A percentile compares a stretch with the other conserved stretches of the same genome.
phyloP scores from a whole-genome alignment of 2,888 invertebrate genomes.

The Patella ulyssiponensis region DNA sequence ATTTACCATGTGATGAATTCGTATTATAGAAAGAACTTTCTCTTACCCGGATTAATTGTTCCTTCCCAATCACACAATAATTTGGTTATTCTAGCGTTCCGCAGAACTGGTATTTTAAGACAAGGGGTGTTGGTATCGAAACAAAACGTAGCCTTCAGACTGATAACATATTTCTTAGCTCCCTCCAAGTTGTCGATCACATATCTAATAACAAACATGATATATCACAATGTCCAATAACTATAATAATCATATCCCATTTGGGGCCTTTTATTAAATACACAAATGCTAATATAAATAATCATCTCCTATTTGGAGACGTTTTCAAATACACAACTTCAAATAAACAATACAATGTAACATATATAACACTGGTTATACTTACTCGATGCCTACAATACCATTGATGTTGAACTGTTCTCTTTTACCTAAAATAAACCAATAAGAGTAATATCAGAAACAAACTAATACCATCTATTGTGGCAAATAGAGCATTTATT shows the following conservation, averaged over 20 bases:
- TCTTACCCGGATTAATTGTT: slow-evolving; percentile 22
- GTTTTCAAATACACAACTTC: no score
- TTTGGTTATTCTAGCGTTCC: slow-evolving; percentile 33
- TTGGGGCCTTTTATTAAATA: no score
- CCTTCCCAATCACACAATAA: slow-evolving; percentile 33
- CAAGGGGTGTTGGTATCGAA: slow-evolving; percentile 31
- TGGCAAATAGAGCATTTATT: no score
- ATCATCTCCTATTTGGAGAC: no score
- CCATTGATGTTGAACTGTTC: slow-evolving; percentile 39
- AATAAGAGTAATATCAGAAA: slow-evolving; percentile 16
- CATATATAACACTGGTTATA: background rate
- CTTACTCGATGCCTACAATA: slow-evolving; percentile 44
- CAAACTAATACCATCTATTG: no score
- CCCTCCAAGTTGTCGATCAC: slow-evolving; percentile 33
- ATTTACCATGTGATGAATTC: no score
- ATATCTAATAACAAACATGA: slow-evolving; percentile 23
- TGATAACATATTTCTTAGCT: slow-evolving; percentile 33
- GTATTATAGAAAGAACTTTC: no score
- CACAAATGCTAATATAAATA: no score
- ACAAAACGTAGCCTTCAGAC: slow-evolving; percentile 34
- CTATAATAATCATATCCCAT: no score
- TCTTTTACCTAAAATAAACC: slow-evolving; percentile 37
- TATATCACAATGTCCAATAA: no score
- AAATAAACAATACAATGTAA: no score
- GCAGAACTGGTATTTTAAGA: slow-evolving; percentile 30